Percentiles rank a stretch among this genome's conserved stretches.
phyloP scores from a whole-genome alignment of 2,888 invertebrate species.

The Drosophila infuscata region DNA sequence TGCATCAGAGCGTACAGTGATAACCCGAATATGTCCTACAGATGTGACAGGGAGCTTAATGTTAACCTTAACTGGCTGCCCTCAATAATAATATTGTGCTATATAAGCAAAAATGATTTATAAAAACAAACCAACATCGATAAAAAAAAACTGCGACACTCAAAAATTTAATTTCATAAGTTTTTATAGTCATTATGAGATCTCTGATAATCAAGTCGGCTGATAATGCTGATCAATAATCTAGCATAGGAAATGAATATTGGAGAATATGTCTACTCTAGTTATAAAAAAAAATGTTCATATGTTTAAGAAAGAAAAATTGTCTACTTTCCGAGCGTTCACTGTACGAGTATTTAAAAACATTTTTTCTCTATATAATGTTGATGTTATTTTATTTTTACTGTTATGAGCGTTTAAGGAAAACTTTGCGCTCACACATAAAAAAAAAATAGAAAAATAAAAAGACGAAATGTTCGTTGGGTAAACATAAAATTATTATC shows the following conservation, averaged over 20 bases:
- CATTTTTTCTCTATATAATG: constrained; percentile 26
- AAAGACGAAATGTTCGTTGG: constrained; percentile 63
- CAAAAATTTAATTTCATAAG: not conserved
- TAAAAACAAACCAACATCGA: not conserved
- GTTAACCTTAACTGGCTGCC: not conserved
- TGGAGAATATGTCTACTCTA: too few species aligned
- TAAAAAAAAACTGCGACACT: not conserved
- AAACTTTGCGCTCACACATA: constrained; percentile 65
- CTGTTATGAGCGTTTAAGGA: constrained; percentile 76
- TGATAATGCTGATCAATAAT: not conserved
- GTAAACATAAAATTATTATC: constrained; percentile 78
- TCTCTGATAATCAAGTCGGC: not conserved
- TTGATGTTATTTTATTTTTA: constrained; percentile 59
- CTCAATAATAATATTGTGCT: not conserved
- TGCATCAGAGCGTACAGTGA: constrained; percentile 10
- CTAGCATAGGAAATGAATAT: not conserved
- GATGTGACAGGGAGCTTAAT: not conserved
- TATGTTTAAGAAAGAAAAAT: not conserved
- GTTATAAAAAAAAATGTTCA: not conserved
- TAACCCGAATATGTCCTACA: not conserved
- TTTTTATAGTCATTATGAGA: not conserved
- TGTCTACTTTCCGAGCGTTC: not conserved
- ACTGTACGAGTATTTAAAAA: constrained; percentile 28
- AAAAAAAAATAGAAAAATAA: constrained; percentile 21
- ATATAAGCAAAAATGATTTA: not conserved